A percentile compares a stretch with the other conserved stretches of the same genome.
phyloP scores from a whole-genome alignment of 2,797 vertebrate species.

The Pempheris klunzingeri region DNA sequence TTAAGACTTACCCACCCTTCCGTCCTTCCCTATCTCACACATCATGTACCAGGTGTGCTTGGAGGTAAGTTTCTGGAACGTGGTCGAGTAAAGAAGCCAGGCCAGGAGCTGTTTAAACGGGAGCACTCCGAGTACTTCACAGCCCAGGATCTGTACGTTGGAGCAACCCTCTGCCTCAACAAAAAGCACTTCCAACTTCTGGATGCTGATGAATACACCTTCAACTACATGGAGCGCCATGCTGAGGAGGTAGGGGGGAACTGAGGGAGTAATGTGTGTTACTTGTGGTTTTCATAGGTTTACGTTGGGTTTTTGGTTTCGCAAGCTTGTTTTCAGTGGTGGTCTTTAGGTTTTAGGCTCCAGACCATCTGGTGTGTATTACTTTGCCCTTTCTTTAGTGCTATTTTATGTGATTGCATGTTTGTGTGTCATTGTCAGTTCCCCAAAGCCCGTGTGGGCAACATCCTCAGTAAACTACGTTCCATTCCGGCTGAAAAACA shows the following conservation, averaged over 20 bases:
- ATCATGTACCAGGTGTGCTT: constrained; percentile 82
- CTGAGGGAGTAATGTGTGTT: not conserved
- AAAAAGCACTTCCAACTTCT: constrained; percentile 87
- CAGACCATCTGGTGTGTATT: constrained; percentile 1
- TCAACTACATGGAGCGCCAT: constrained; percentile 93
- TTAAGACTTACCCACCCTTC: not conserved
- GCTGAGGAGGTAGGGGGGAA: constrained; percentile 86
- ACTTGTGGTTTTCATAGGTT: not conserved
- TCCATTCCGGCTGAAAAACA: constrained; percentile 77
- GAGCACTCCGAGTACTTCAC: constrained; percentile 88
- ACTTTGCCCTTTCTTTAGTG: not conserved
- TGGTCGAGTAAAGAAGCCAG: constrained; percentile 89
- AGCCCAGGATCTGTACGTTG: constrained; percentile 90
- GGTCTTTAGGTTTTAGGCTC: not conserved
- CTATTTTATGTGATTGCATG: not conserved
- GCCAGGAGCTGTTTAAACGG: constrained; percentile 91
- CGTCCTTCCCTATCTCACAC: constrained; percentile 6
- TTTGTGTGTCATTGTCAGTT: constrained; percentile 84
- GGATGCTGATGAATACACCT: constrained; percentile 91
- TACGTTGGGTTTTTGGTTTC: not conserved
- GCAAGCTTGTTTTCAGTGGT: not conserved
- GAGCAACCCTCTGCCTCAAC: constrained; percentile 88
- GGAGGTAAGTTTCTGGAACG: constrained; percentile 92
- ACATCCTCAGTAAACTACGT: constrained; percentile 89
- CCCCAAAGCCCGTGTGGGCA: constrained; percentile 83